Evolutionary conservation across 2,888 invertebrate genomes (phyloP), one percentile per base, ranked within the genome.

Genomic region (Rhingia campestris): DNA sequence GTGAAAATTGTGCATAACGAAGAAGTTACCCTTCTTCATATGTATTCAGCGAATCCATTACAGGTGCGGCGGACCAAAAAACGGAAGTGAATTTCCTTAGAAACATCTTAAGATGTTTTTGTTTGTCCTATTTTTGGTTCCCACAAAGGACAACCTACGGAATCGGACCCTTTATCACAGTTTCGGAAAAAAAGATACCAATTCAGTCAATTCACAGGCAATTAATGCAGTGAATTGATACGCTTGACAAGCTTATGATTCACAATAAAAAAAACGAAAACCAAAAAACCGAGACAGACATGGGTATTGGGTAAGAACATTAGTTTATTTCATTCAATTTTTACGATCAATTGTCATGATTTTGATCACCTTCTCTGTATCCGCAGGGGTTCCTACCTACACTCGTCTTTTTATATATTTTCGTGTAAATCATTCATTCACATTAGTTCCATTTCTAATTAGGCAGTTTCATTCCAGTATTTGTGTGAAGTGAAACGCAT

Each of bases 171-270:
- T 39, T 64, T 4, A 32, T n/a, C 51, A 37, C 5, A 9, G 43
- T 30, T 22, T 35, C 53, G 22, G 33, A 12, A 22, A 58, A 22
- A 22, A 54, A 66, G 41, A 30, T 9, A 56, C 43, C 61, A 45
- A 63, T 61, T 61, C 41, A 22, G 51, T 37, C 61, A 39, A 63
- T 61, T 61, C 41, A 22, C 9, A 22, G 47, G 66, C 49, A 82
- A 73, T 82, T 79, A 74, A 58, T 33, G 58, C 14, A 64, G 10
- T 30, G 49, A 67, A 41, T 30, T 67, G 82, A 82, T 43, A 82
- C 63, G 82, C 73, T 74, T 59, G 73, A 79, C 12, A 58, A 63
- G 73, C 14, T 79, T 64, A 53, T 10, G 43, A 64, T 56, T 35
- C 32, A 54, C 45, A 63, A 47, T 22, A 4, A 53, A 41, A 56